Base-by-base conservation (phyloP, 2,888 invertebrate species). In the Isotomurus palustris region DNA sequence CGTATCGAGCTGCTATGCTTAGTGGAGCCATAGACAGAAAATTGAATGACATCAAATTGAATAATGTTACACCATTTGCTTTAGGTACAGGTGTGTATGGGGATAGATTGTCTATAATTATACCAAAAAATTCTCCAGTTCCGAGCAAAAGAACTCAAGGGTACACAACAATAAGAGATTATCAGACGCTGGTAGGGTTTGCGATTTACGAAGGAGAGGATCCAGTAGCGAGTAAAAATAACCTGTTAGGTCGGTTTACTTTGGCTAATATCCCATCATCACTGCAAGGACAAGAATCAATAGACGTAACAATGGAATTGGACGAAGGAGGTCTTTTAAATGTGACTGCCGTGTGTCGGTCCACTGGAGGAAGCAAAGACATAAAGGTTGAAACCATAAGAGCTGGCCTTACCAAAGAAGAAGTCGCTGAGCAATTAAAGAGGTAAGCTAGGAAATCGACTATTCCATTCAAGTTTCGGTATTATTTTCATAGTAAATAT, bases 1-100 rank as follows among this genome's bases (percentile, higher is more conserved):
- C 84, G 58, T 81, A 84, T 1, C 83, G 84, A 72, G 83, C 1
- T 87, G 85, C 1, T 81, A n/a, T n/a, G n/a, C n/a, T n/a, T n/a
- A n/a, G n/a, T n/a, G n/a, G n/a, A n/a, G n/a, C n/a, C n/a, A n/a
- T n/a, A n/a, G n/a, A n/a, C n/a, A n/a, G n/a, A n/a, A n/a, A n/a
- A n/a, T 4, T 29, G 6, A 12, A 38, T 25, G 41, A 53, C 17
- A 53, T 56, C 10, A 17, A 24, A 14, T 43, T 61, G 19, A 10
- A 51, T 10, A 59, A 66, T 36, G 63, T 63, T 1, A 55, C 53
- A 1, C 56, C 66, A 10, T n/a, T 60, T 43, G 45, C 63, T 0
- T 3, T 61, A 6, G 66, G 66, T 12, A 40, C 61, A 10, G 59
- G 59, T 32, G 24, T 47, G 8, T 24, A 48, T 3, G 57, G 54